Evolutionary conservation across 2,113 vertebrate species (phyloP).

Genomic region (Burhinus bistriatus): DNA sequence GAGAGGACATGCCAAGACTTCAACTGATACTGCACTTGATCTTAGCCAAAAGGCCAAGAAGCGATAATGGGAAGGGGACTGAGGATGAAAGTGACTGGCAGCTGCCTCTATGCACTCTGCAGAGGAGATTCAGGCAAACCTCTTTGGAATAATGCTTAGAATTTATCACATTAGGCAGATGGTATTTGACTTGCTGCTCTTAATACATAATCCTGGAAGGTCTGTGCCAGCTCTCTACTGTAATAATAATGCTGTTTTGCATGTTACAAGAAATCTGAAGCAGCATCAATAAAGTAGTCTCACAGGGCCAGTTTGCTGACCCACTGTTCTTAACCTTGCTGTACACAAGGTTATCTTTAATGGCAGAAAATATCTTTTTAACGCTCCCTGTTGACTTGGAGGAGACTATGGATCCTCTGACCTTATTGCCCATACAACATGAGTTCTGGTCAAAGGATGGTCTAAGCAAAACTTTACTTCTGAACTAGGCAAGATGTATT

Average conservation of each 20-base stretch:
- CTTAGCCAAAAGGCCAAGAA: not conserved
- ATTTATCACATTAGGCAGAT: not conserved
- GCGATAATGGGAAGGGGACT: not conserved
- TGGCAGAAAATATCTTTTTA: slow-evolving; percentile 16
- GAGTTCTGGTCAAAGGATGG: not conserved
- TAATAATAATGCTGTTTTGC: not conserved
- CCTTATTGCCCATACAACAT: not conserved
- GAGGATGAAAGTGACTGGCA: not conserved
- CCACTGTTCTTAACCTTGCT: not conserved
- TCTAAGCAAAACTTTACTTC: not conserved
- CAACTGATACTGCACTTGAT: not conserved
- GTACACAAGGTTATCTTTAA: slow-evolving; percentile 5
- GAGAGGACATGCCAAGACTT: not conserved
- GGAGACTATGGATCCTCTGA: not conserved
- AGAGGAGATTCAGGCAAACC: not conserved
- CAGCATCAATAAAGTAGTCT: not conserved
- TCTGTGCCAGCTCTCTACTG: not conserved
- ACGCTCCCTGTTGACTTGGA: slow-evolving; percentile 19
- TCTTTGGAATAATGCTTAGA: not conserved
- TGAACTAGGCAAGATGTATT: not conserved
- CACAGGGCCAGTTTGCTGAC: not conserved
- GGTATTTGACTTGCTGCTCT: slow-evolving; percentile 31
- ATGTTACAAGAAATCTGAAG: slow-evolving; percentile 11
- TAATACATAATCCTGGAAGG: slow-evolving; percentile 20
- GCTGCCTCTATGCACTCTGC: not conserved